Evolutionary conservation across 2,888 invertebrate species (phyloP).

Genomic region (Apotomis turbidana): DNA sequence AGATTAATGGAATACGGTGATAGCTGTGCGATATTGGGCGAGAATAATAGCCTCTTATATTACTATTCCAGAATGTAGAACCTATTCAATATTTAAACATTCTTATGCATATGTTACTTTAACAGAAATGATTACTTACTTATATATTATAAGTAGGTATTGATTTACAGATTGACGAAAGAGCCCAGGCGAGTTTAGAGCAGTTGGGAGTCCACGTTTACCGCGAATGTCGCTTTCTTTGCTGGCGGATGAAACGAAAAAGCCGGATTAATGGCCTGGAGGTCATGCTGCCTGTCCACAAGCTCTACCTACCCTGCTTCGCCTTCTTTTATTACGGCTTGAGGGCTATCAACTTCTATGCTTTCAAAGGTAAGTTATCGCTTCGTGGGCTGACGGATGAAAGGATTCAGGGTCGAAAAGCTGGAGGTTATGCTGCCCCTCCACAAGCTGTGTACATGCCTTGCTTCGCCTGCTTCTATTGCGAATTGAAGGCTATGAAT

Average conservation of each 20-base stretch:
- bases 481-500: constrained; percentile 80
- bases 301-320: constrained; percentile 75
- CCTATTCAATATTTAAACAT: too few species aligned
- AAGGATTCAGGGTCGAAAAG: constrained; percentile 56
- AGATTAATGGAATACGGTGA: too few species aligned
- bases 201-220: constrained; percentile 73
- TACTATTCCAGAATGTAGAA: too few species aligned
- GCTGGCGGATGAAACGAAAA: constrained; percentile 69
- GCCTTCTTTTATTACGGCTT: constrained; percentile 84
- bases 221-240: constrained; percentile 76
- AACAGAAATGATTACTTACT: too few species aligned
- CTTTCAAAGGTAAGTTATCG: constrained; percentile 70
- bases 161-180: constrained; percentile 76
- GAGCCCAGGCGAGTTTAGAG: constrained; percentile 71
- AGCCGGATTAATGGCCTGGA: constrained; percentile 61
- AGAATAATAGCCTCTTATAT: too few species aligned
- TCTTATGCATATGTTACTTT: too few species aligned
- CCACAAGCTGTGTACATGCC: constrained; percentile 67
- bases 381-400: constrained; percentile 78
- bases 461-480: constrained; percentile 85
- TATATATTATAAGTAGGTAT: too few species aligned
- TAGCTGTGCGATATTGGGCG: too few species aligned
- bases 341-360: constrained; percentile 77
- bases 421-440: constrained; percentile 79
- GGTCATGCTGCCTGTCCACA: constrained; percentile 78